Conservation (phyloP, 2,113 vertebrate species). For the Leucopternis melanops region DNA sequence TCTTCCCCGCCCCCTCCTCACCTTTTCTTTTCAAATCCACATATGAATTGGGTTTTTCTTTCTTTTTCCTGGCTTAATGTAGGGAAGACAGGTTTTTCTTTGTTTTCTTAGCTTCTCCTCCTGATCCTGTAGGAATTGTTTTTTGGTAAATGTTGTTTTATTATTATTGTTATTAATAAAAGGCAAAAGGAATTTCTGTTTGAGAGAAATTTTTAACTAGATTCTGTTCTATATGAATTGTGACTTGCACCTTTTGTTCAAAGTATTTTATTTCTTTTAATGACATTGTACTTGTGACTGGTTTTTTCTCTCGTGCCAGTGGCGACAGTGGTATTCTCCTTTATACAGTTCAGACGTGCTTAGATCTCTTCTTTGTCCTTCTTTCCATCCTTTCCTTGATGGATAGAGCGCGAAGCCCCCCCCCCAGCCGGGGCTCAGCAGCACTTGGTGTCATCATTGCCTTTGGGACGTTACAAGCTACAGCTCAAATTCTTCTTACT, state of each 20-base stretch:
- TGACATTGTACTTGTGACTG: slow-evolving; percentile 57
- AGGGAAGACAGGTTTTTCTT: slow-evolving; percentile 27
- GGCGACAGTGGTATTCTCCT: slow-evolving; percentile 30
- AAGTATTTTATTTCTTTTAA: slow-evolving; percentile 59
- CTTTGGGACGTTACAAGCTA: slow-evolving; percentile 28
- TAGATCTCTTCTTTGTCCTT: background rate
- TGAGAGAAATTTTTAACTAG: slow-evolving; percentile 71
- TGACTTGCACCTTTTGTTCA: slow-evolving; percentile 72
- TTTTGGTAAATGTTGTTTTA: slow-evolving; percentile 73
- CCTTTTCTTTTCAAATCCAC: background rate
- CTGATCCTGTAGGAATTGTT: slow-evolving; percentile 81
- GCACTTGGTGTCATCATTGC: background rate
- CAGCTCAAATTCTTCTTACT: slow-evolving; percentile 4
- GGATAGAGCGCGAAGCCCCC: slow-evolving; percentile 11
- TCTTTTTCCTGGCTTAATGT: background rate
- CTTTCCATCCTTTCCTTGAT: background rate
- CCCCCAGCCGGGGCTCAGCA: background rate
- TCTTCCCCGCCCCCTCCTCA: background rate
- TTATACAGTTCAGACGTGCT: background rate
- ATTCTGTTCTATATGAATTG: slow-evolving; percentile 71
- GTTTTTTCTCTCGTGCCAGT: slow-evolving; percentile 55
- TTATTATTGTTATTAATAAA: slow-evolving; percentile 74
- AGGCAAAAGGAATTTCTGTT: slow-evolving; percentile 68
- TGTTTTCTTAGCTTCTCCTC: slow-evolving; percentile 66
- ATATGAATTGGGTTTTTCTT: background rate